phyloP scores from a whole-genome alignment of 2,113 vertebrate species.

The Artemisiospiza belli region DNA sequence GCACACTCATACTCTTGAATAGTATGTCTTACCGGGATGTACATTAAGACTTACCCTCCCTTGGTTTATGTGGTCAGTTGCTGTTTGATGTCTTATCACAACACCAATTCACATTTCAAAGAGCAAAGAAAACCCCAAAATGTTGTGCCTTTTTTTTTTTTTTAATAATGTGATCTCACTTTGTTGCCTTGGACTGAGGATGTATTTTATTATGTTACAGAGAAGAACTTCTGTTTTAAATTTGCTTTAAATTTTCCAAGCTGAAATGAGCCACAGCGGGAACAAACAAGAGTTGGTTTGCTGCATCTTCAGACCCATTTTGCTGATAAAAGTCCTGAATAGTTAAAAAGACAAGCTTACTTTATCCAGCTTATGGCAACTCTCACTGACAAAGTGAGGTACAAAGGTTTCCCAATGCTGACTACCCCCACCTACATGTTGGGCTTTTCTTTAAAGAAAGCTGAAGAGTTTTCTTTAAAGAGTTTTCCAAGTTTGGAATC shows the following conservation, averaged over 20 bases:
- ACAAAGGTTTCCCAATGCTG: not conserved
- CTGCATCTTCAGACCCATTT: not conserved
- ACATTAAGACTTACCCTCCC: not conserved
- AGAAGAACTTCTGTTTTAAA: not conserved
- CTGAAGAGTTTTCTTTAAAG: not conserved
- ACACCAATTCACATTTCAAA: not conserved
- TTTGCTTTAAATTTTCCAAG: not conserved
- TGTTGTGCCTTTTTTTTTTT: not conserved
- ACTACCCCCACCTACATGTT: not conserved
- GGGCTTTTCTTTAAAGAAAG: not conserved
- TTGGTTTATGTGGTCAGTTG: slow-evolving; percentile 20
- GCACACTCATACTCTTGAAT: not conserved
- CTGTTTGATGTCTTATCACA: not conserved
- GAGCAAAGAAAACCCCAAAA: not conserved
- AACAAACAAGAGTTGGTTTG: not conserved
- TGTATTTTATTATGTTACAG: not conserved
- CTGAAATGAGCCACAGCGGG: not conserved
- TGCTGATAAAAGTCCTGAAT: not conserved
- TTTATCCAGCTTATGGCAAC: not conserved
- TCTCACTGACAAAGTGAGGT: not conserved
- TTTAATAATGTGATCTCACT: not conserved
- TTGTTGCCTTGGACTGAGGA: not conserved
- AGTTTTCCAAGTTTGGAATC: not conserved
- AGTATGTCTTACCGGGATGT: not conserved
- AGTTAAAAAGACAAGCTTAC: not conserved